Base-by-base conservation (phyloP, 2,797 vertebrate genomes). In the Vireo griseus region DNA sequence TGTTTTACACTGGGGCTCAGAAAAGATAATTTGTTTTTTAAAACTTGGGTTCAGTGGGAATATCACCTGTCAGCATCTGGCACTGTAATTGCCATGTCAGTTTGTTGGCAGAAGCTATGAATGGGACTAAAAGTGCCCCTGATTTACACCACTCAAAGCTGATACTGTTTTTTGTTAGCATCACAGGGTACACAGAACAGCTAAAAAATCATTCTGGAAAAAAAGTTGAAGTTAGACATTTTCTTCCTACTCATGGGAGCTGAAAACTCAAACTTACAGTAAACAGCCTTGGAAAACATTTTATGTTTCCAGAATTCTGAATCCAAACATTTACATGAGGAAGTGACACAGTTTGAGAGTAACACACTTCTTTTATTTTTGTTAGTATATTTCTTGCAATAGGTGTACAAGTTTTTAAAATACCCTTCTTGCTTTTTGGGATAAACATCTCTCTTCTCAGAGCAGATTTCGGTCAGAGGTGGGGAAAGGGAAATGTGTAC, bases 31-130 rank as follows among this genome's bases (percentile, higher is more conserved):
- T 65, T 79, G 63, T 47, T 65, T 94, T 91, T 91, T 77, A 72
- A 90, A 91, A 75, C 50, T 65, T 84, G 59, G 16, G 25, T 94
- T 92, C 86, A 62, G 52, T 86, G 91, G 79, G 92, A 96, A 62
- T 95, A 94, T 96, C 90, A 96, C 92, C 89, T 96, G 92, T 91
- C 90, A 88, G 55, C 40, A 81, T 90, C 88, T 91, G 90, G 89
- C 82, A 42, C 54, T 55, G 25, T 86, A 57, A 84, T 59, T 90
- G 59, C 73, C 40, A 0, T 91, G 87, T 94, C 91, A 92, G 73
- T 92, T 94, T 94, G 62, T 73, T 96, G 94, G 91, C 91, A 92
- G 71, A 86, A 94, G 33, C 55, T 45, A 51, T 0, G 13, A 94
- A 55, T 44, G 55, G 76, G 69, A 75, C 85, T 68, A 84, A 85